These are phyloP conservation scores for Gasteruption jaculator DNA, from an alignment of 2,888 invertebrate genomes.

Conservation along the genomic window DNA sequence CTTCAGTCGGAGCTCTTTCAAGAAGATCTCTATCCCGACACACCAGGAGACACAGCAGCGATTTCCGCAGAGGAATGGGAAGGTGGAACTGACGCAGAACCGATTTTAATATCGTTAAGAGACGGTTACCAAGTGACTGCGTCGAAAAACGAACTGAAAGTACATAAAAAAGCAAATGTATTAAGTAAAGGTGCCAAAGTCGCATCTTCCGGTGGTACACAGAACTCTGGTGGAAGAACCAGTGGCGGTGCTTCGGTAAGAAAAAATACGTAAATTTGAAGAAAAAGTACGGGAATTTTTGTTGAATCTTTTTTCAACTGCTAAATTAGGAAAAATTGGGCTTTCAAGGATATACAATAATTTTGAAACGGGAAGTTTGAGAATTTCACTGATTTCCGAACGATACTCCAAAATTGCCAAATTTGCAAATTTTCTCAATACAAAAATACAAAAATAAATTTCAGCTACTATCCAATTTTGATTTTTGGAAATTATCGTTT, in stretches of 20 bases:
- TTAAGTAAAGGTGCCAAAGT: constrained; percentile 62
- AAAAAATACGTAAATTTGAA: constrained; percentile 19
- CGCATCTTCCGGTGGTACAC: constrained; percentile 36
- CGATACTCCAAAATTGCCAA: too few relatives aligned
- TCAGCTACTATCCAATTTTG: too few relatives aligned
- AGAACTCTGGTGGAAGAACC: constrained; percentile 26
- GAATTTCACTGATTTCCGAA: too few relatives aligned
- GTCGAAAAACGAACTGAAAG: constrained; percentile 63
- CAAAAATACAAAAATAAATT: too few relatives aligned
- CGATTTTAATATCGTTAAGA: constrained; percentile 86
- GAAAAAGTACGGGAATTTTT: too few relatives aligned
- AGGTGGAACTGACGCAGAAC: constrained; percentile 84
- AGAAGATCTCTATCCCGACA: constrained; percentile 95
- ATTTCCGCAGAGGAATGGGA: constrained; percentile 91
- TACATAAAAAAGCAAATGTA: constrained; percentile 76
- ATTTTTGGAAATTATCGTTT: too few relatives aligned
- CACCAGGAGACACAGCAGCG: constrained; percentile 84
- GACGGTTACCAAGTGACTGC: constrained; percentile 67
- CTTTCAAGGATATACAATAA: too few relatives aligned
- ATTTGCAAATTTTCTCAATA: too few relatives aligned
- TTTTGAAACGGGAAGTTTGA: too few relatives aligned
- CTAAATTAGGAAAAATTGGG: too few relatives aligned
- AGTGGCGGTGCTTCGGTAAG: constrained; percentile 37
- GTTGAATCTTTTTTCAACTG: too few relatives aligned
- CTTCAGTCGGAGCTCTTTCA: constrained; percentile 89